Base-by-base conservation (phyloP, 2,797 vertebrate genomes). In the Neosilurus hyrtlii region DNA sequence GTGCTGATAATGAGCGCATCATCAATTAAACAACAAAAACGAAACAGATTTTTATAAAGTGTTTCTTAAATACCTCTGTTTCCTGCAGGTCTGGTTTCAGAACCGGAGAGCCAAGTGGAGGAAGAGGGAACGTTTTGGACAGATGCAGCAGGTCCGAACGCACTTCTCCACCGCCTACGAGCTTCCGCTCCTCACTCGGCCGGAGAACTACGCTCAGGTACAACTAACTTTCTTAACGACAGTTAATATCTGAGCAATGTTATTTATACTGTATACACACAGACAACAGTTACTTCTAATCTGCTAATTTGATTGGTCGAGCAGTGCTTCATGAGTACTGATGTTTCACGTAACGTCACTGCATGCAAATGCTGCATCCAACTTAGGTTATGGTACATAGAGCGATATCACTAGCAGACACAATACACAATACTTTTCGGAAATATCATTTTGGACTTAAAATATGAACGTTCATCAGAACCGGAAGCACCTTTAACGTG, bases 61-160 rank as follows among this genome's bases (percentile, higher is more conserved):
- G 74, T 18, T 18, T 20, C 11, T 37, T 59, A 61, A 79, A 79
- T 72, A 66, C 22, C 66, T 70, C 49, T 83, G 65, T 84, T 82
- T 67, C 82, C 72, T 77, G 43, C 90, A 99, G 98, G 98, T 99
- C 49, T 99, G 98, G 98, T 99, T 99, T 92, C 98, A 99, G 93
- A 99, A 99, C 90, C 95, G 98, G 37, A 91, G 98, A 88, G 98
- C 98, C 0, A 99, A 99, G 84, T 99, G 98, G 98, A 96, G 98
- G 85, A 99, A 99, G 93, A 91, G 98, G 86, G 98, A 99, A 80
- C 94, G 98, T n/a, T 99, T 99, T 0, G 98, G 98, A 49, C 98
- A 99, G 91, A 99, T 99, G 97, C 98, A 99, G 91, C 98, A 99
- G 92, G 98, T 99, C 88, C 96, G 98, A 51, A 99, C 97, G 6